A percentile compares a stretch with the other conserved stretches of the same genome.
Evolutionary conservation across 2,888 invertebrate species (phyloP).

Genomic region (Epistrophe grossulariae): DNA sequence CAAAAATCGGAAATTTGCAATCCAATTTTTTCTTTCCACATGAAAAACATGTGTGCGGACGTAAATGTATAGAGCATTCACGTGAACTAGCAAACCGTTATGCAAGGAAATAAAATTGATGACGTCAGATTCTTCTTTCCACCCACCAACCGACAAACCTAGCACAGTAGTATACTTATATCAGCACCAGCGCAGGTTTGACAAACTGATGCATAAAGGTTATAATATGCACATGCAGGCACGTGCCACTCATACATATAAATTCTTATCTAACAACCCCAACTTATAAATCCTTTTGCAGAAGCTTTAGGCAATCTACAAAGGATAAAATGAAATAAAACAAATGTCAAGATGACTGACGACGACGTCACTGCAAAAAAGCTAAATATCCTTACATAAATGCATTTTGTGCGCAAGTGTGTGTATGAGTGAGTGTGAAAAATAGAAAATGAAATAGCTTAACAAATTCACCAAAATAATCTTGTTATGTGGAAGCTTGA

Average conservation of each 20-base stretch:
- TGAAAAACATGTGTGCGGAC: neutral
- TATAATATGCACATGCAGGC: neutral
- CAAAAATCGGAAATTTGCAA: neutral
- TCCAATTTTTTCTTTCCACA: neutral
- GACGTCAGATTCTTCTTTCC: constrained; percentile 6
- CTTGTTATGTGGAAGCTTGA: neutral
- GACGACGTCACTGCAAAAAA: neutral
- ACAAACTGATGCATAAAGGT: neutral
- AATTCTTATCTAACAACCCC: neutral
- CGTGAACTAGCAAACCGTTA: neutral
- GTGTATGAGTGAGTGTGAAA: neutral
- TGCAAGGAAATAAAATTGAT: neutral
- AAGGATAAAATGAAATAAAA: neutral
- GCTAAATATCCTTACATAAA: neutral
- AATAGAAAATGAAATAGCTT: neutral
- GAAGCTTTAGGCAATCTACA: neutral
- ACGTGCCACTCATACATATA: constrained; percentile 7
- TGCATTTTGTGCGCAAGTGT: neutral
- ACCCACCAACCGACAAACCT: neutral
- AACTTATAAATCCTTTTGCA: neutral
- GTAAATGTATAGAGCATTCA: neutral
- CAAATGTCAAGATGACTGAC: neutral
- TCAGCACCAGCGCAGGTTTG: neutral
- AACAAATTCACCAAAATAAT: neutral
- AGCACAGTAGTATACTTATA: neutral